phyloP scores from a whole-genome alignment of 2,113 vertebrate genomes.

The Bothrops jararaca region DNA sequence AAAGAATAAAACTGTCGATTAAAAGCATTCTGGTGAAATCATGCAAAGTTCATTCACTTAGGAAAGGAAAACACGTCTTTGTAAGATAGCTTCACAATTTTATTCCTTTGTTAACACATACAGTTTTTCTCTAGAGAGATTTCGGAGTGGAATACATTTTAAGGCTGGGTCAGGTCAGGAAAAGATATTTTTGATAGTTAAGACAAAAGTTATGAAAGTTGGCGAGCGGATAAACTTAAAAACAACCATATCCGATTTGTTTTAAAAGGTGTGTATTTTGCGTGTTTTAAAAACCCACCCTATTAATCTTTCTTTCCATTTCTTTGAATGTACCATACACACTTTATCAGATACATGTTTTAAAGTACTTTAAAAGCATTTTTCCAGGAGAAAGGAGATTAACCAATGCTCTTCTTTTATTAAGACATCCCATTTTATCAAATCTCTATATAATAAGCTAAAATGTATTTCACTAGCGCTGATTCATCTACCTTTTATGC shows the following conservation, averaged over 20 bases:
- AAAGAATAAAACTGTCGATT: neutral
- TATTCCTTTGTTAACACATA: constrained; percentile 59
- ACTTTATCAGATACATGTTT: constrained; percentile 30
- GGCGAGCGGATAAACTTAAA: constrained; percentile 45
- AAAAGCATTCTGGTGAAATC: constrained; percentile 3
- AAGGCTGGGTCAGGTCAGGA: constrained; percentile 55
- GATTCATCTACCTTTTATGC: neutral
- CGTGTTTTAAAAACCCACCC: constrained; percentile 21
- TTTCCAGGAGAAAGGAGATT: neutral
- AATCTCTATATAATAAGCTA: constrained; percentile 22
- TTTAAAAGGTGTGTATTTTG: constrained; percentile 55
- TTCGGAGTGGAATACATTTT: constrained; percentile 53
- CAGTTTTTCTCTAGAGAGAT: constrained; percentile 56
- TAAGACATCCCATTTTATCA: neutral
- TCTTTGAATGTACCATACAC: neutral
- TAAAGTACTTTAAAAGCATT: neutral
- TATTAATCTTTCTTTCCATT: constrained; percentile 34
- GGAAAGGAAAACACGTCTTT: constrained; percentile 14
- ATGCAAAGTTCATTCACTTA: neutral
- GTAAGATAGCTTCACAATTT: constrained; percentile 40
- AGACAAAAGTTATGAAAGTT: constrained; percentile 45
- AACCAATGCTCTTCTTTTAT: neutral
- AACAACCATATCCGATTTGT: constrained; percentile 38
- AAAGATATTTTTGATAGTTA: constrained; percentile 36
- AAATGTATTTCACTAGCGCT: neutral